Base-by-base conservation (phyloP, 2,113 vertebrate species). In the Pomatostomus ruficeps region DNA sequence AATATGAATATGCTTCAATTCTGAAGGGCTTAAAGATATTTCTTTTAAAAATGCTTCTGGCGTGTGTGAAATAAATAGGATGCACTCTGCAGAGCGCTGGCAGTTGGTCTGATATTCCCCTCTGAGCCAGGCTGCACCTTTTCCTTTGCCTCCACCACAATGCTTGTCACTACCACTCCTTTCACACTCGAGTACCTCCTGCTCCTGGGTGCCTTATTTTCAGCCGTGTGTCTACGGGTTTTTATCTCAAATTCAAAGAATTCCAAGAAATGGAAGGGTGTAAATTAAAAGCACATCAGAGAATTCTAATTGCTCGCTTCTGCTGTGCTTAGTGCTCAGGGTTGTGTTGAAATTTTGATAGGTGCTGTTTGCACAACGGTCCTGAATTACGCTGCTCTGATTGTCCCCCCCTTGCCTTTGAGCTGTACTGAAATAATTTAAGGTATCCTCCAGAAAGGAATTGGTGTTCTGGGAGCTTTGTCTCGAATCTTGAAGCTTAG, bases 401-500 rank as follows among this genome's bases (percentile, higher is more conserved):
- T 35, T 72, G 54, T 85, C 36, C 42, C 49, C 49, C 55, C 45
- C 51, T 85, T 66, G 23, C 63, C 78, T 71, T 70, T 77, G 82
- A 77, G 67, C 63, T 67, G 74, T 26, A 42, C 65, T 71, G 25
- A 75, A 48, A 70, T 57, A 57, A 87, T 62, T 55, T 3, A 26
- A 89, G 54, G 51, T 85, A 57, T 62, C 83, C 51, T 80, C 1
- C 17, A n/a, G 85, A 59, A 70, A 82, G 85, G 63, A 72, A 40
- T 21, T 71, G 67, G n/a, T 45, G 22, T 86, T 74, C 58, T 91
- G 83, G 19, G 67, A 85, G 76, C 91, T 72, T 86, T 95, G 82
- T 58, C 76, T 43, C 28, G 58, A 85, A n/a, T 67, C 78, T 95
- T 91, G 72, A 88, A 95, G 95, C 95, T 97, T 13, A 66, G 29